Base-by-base conservation (phyloP, 1,140 invertebrate species). In the Drosophila bocqueti region DNA sequence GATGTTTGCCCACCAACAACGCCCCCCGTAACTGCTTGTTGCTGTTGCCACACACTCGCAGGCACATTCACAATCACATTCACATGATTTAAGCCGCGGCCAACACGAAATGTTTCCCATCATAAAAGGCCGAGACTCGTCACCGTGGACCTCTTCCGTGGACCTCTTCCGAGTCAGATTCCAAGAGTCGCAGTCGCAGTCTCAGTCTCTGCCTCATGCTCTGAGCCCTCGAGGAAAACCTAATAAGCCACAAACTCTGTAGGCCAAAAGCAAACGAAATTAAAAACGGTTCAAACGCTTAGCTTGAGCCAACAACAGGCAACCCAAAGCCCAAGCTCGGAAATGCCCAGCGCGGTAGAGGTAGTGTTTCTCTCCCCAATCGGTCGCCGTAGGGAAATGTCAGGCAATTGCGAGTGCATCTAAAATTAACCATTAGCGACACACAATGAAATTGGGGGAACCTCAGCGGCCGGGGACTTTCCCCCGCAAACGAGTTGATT, bases 1-100 rank as follows among this genome's bases (percentile, higher is more conserved):
- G 81, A 86, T 86, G 83, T 86, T 86, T 86, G 83, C 79, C 83
- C 81, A 87, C 84, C 84, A 87, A 87, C 84, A 89, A 90, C 79
- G 66, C 36, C 72, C 83, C 68, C 80, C 76, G 78, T 73, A 80
- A 76, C 77, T 74, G 64, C 79, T 76, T 79, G 83, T 82, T 73
- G 83, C 82, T 86, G 79, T 85, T 85, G 83, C 83, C 83, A 87
- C 83, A 68, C 45, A 83, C 77, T 36, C 31, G 36, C 49, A 85
- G 57, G 75, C 76, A 84, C 60, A 36, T 24, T 24, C 15, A 36
- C 31, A 29, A 1, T 36, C 46, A 55, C 49, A 85, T 79, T 84
- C 80, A 84, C 73, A 87, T 87, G 84, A 89, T 81, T 87, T 89
- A 81, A 78, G 84, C 84, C 79, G 80, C 29, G 40, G 16, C 40